A percentile compares a stretch with the other conserved stretches of the same genome.
phyloP scores from a whole-genome alignment of 2,797 vertebrate genomes.

The Anguilla megastoma region DNA sequence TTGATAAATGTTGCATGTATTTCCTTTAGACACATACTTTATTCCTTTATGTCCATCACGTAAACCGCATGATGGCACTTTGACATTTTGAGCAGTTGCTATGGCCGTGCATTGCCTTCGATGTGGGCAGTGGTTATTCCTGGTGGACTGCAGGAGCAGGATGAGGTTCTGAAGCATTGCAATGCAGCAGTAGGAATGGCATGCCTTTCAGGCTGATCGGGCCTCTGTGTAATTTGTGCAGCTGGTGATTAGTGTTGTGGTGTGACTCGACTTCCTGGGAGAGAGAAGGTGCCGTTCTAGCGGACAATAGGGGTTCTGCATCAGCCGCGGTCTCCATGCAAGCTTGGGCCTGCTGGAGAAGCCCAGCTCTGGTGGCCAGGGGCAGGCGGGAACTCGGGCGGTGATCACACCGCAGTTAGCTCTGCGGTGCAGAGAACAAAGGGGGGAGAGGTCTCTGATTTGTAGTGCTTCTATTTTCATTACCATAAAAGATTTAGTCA shows the following conservation, averaged over 20 bases:
- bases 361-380: neutral
- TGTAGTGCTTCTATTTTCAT: neutral
- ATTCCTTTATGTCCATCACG: neutral
- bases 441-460: neutral
- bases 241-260: slow-evolving; percentile 6
- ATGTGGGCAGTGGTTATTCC: neutral
- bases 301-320: neutral
- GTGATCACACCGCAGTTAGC: neutral
- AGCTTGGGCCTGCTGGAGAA: slow-evolving; percentile 27
- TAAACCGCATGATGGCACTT: neutral
- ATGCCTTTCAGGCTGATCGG: neutral
- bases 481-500: neutral
- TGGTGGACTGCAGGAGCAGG: neutral
- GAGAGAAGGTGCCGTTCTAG: neutral
- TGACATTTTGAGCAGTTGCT: neutral
- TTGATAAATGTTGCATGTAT: neutral
- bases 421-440: neutral
- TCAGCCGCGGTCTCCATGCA: slow-evolving; percentile 4
- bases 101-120: neutral
- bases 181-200: neutral
- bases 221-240: slow-evolving; percentile 15
- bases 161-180: neutral
- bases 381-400: neutral
- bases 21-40: neutral
- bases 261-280: neutral